Base-by-base conservation (phyloP, 2,113 vertebrate genomes). In the Alosa alosa region DNA sequence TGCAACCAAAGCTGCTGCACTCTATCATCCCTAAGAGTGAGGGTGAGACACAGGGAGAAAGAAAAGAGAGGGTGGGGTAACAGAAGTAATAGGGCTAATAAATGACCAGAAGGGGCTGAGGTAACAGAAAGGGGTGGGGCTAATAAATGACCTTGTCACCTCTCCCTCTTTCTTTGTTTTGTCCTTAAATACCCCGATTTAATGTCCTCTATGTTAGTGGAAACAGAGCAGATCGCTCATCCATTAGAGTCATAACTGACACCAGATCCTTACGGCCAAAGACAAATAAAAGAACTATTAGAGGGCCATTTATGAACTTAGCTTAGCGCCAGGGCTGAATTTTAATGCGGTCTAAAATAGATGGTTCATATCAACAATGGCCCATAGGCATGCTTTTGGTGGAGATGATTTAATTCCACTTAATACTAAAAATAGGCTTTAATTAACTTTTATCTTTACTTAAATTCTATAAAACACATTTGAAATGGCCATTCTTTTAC, bases 1-100 rank as follows among this genome's bases (percentile, higher is more conserved):
- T 25, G 57, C 85, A 88, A 52, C 87, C 87, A 90, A 90, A 88
- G 90, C 86, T 44, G 22, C 41, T 49, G 81, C 72, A 68, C 89
- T 92, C 91, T 87, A 92, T 94, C 93, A 90, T 90, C 25, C 25
- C 41, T 83, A 13, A 68, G n/a, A 31, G 64, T 1, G n/a, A 31
- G 64, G 31, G 0, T 3, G 1, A 68, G 64, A 68, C 4, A 68
- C 1, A 68, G 64, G 31, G 64, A 68, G 57, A 6, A 18, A 60
- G 57, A 22, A n/a, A 18, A 60, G 57, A 22, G 57, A 60, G 57
- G n/a, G 25, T 31, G 31, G 31, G 31, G 31, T 31, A 31, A 1
- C 10, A 75, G 9, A 75, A 75, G 39, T 9, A 75, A 75, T 75
- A 75, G 10, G 1, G 4, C 72, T 78, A 78, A 78, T 15, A 78